These are phyloP conservation scores for Steromphala cineraria DNA, from an alignment of 2,888 invertebrate genomes.

Conservation along the genomic window DNA sequence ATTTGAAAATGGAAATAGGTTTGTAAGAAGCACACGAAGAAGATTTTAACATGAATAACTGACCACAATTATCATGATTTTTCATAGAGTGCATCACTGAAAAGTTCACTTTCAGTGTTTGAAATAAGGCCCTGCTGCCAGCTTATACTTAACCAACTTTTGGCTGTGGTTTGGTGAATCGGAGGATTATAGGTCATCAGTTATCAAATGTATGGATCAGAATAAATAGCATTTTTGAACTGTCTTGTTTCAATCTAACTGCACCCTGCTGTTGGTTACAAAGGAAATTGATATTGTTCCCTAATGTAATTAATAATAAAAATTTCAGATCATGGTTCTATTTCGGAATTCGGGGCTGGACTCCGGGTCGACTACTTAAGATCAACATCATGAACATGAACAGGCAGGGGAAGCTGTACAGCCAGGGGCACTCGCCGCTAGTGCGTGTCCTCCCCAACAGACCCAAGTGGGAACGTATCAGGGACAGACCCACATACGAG, in stretches of 20 bases:
- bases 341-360: constrained; percentile 85
- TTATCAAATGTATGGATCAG: no score
- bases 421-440: constrained; percentile 82
- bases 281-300: no score
- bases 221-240: no score
- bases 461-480: constrained; percentile 88
- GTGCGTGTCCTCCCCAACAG: constrained; percentile 82
- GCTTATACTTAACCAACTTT: no score
- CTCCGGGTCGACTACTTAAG: constrained; percentile 79
- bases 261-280: no score
- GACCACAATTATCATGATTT: neutral
- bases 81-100: neutral
- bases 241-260: no score
- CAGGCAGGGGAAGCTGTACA: constrained; percentile 90
- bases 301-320: no score
- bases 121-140: no score
- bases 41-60: no score
- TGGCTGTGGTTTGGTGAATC: no score
- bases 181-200: no score
- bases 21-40: neutral
- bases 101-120: neutral
- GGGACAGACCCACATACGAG: constrained; percentile 85
- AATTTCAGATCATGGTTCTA: constrained; percentile 89
- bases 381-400: constrained; percentile 91
- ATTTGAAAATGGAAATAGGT: constrained; percentile 88